phyloP scores from a whole-genome alignment of 2,113 vertebrate species.

The Leptobrachium ailaonicum region DNA sequence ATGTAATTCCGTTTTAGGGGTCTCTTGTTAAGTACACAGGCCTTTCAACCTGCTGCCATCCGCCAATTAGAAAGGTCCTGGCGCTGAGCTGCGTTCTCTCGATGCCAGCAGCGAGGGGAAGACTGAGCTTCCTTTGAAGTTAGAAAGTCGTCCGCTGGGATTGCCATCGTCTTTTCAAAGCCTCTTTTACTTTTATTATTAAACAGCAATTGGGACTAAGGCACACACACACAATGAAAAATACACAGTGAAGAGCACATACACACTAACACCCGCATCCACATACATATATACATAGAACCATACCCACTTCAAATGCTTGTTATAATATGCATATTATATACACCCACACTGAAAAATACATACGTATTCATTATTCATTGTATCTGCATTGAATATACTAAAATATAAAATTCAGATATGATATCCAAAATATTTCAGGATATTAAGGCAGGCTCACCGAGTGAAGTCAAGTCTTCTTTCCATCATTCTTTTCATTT shows the following conservation, averaged over 20 bases:
- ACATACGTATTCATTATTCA: not conserved
- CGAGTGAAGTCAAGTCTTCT: not conserved
- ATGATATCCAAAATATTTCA: not conserved
- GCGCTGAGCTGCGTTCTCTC: conserved; percentile 62
- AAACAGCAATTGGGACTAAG: conserved; percentile 63
- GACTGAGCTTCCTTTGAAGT: conserved; percentile 66
- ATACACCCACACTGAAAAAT: not conserved
- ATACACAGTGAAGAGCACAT: conserved; percentile 14
- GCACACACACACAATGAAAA: conserved; percentile 12
- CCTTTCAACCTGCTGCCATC: conserved; percentile 71
- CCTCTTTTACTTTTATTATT: conserved; percentile 62
- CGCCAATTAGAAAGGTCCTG: conserved; percentile 72
- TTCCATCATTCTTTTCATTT: not conserved
- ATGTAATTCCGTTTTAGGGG: conserved; percentile 26
- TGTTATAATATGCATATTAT: not conserved
- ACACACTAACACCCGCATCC: not conserved
- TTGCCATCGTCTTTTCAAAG: conserved; percentile 66
- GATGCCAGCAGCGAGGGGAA: conserved; percentile 64
- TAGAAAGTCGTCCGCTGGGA: conserved; percentile 65
- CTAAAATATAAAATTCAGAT: not conserved
- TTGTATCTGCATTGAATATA: not conserved
- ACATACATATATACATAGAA: not conserved
- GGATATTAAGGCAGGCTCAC: too few species aligned
- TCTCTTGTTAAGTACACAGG: conserved; percentile 35
- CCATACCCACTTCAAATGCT: not conserved